Evolutionary conservation across 2,113 vertebrate genomes (phyloP).

Genomic region (Indri indri): DNA sequence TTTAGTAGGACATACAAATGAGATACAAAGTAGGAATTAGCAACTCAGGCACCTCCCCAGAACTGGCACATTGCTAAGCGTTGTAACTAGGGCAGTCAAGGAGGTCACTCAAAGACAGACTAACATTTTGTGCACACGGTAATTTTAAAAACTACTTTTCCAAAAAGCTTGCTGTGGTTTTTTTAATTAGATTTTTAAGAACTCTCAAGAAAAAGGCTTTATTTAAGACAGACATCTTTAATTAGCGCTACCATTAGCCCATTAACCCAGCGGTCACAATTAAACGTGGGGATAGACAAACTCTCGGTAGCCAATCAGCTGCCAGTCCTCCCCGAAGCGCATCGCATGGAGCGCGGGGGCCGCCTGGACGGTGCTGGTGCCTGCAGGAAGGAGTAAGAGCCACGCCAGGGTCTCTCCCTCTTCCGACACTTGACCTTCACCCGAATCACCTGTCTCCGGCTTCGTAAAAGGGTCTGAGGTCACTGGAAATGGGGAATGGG

Average conservation of each 20-base stretch:
- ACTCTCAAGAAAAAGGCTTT: constrained; percentile 23
- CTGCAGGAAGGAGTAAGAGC: background rate
- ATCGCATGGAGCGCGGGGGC: background rate
- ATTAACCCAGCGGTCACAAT: constrained; percentile 8
- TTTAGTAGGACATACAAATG: background rate
- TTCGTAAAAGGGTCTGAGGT: background rate
- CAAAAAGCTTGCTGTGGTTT: background rate
- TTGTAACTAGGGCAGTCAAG: constrained; percentile 24
- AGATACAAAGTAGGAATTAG: background rate
- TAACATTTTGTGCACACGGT: background rate
- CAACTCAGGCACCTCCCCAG: background rate
- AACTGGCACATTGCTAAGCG: background rate
- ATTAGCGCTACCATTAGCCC: constrained; percentile 31
- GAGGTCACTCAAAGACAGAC: constrained; percentile 28
- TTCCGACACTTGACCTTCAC: background rate
- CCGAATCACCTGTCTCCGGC: background rate
- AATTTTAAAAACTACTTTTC: constrained; percentile 25
- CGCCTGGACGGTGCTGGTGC: background rate
- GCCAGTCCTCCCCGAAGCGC: background rate
- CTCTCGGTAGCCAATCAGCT: background rate
- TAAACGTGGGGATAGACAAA: background rate
- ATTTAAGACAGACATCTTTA: constrained; percentile 23
- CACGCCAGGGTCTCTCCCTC: background rate
- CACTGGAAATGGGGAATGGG: background rate
- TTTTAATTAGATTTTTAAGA: constrained; percentile 6